Evolutionary conservation across 2,797 vertebrate genomes (phyloP), one percentile per base, ranked within the genome.

Genomic region (Catharus ustulatus): DNA sequence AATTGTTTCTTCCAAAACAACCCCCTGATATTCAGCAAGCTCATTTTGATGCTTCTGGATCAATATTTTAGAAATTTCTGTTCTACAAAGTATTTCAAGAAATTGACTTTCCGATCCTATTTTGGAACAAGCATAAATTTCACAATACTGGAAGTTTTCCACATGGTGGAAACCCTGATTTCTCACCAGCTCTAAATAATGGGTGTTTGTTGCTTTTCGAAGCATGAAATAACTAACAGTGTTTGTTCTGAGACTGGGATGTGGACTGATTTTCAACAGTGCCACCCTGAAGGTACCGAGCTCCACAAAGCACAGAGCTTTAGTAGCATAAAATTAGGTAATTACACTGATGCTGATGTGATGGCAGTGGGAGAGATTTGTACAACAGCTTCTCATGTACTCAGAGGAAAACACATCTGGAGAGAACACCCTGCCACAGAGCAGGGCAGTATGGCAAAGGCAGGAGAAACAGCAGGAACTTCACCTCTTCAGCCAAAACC

Each of bases 251-350:
- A 90, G 88, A 48, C 69, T 48, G 85, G 79, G 87, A 94, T 91
- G 94, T 49, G 69, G 94, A 68, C 89, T 91, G 94, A 94, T 95
- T 94, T 96, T 85, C 86, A 96, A 85, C 91, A 94, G 82, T 78
- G 76, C 84, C 87, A 88, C 89, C 76, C 94, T 88, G 61, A 97
- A 96, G 91, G 92, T 85, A 49, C 66, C 1, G 15, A 92, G 82
- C 77, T 94, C 82, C 85, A 88, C 82, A 80, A 90, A 93, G 79
- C 73, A 88, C 40, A 61, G 76, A 36, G 82, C 34, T 71, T 91
- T 69, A 61, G 76, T 26, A 88, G 89, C 92, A 93, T 94, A 87
- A 89, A 94, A 94, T 94, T 67, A 93, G 68, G 52, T 81, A 95
- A 91, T 93, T 81, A 79, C 63, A 68, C 42, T 3, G 13, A 58